Conservation (phyloP, 2,797 vertebrate genomes). For the Rhinatrema bivittatum region DNA sequence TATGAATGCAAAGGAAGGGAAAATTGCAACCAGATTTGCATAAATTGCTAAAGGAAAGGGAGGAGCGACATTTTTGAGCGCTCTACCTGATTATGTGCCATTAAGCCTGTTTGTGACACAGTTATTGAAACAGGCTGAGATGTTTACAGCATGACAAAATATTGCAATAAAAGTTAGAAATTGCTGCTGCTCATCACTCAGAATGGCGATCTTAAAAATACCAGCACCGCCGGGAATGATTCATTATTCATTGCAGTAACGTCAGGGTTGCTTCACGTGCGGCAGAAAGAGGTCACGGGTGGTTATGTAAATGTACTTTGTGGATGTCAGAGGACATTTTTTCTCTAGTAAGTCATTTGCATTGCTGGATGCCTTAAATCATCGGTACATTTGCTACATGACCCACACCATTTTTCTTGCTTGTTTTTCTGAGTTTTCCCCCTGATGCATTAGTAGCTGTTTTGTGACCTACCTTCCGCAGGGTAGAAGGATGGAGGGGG, state of each 20-base stretch:
- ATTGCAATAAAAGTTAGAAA: conserved; percentile 30
- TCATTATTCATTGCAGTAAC: conserved; percentile 27
- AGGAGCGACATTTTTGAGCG: too few species aligned
- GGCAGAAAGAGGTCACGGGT: neutral
- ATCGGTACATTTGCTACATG: neutral
- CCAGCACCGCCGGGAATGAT: conserved; percentile 20
- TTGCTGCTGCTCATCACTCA: conserved; percentile 12
- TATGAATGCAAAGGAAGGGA: too few species aligned
- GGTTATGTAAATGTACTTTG: neutral
- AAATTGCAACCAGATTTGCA: too few species aligned
- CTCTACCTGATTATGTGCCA: too few species aligned
- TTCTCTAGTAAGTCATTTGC: neutral
- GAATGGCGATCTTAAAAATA: conserved; percentile 11
- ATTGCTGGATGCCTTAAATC: neutral
- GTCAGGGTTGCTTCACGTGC: conserved; percentile 11
- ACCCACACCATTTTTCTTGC: too few species aligned
- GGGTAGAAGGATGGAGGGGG: conserved; percentile 1
- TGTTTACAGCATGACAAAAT: conserved; percentile 6
- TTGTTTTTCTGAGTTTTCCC: fast-evolving
- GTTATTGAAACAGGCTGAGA: conserved; percentile 33
- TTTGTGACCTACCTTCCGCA: neutral
- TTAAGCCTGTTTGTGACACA: too few species aligned
- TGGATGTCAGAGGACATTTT: conserved; percentile 14
- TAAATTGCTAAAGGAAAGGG: too few species aligned
- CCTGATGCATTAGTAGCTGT: neutral